phyloP scores from a whole-genome alignment of 92 coral and sea anemone genomes.

The Umimayanthus kanabou region DNA sequence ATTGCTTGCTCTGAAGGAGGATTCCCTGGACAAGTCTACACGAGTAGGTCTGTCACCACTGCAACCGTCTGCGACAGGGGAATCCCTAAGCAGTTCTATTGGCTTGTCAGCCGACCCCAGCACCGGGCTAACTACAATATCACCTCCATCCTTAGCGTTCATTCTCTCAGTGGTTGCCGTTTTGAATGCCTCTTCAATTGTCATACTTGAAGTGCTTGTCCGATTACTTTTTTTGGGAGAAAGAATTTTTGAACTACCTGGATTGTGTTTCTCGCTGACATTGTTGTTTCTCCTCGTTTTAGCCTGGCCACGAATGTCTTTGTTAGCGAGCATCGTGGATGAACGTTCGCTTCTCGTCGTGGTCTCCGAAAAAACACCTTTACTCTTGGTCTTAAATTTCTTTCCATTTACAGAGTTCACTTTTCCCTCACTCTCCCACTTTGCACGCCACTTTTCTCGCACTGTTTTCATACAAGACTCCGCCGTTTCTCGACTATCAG shows the following conservation, averaged over 20 bases:
- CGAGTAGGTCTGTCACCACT: background rate
- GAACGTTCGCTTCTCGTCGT: slow-evolving; percentile 6
- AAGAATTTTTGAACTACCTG: slow-evolving; percentile 23
- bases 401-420: background rate
- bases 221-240: slow-evolving; percentile 43
- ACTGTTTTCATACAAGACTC: slow-evolving; percentile 27
- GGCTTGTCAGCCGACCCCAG: slow-evolving; percentile 46
- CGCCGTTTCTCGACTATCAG: background rate
- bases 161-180: slow-evolving; percentile 11
- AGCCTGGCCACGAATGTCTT: background rate
- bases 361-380: background rate
- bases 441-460: slow-evolving; percentile 29
- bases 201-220: slow-evolving; percentile 33
- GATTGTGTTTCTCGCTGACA: background rate
- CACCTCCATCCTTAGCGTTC: background rate
- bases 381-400: background rate
- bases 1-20: slow-evolving; percentile 9
- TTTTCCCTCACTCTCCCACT: slow-evolving; percentile 8
- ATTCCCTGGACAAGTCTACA: slow-evolving; percentile 29
- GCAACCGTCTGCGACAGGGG: background rate
- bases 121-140: background rate
- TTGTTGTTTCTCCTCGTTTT: background rate
- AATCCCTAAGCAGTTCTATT: slow-evolving; percentile 27
- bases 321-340: slow-evolving; percentile 1
- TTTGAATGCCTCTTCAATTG: slow-evolving; percentile 85